Conservation (phyloP, 2,888 invertebrate genomes). For the Atherix ibis region DNA sequence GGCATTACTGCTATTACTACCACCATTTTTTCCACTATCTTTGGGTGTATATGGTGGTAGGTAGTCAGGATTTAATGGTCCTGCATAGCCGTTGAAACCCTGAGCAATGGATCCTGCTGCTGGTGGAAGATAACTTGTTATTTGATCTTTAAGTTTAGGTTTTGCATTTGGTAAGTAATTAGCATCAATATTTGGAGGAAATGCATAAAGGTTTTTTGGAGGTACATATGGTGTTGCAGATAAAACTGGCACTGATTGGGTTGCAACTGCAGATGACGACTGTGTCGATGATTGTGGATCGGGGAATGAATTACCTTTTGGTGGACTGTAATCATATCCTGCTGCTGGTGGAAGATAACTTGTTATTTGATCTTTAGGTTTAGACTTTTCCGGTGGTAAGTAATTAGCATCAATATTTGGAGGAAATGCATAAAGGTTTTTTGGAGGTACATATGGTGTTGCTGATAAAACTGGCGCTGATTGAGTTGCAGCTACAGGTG, state of each 20-base stretch:
- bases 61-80: conserved; percentile 17
- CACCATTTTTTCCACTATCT: conserved; percentile 2
- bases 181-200: conserved; percentile 26
- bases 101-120: conserved; percentile 20
- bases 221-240: conserved; percentile 1
- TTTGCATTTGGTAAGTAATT: conserved; percentile 24
- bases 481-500: not conserved
- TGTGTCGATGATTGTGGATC: not conserved
- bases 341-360: conserved; percentile 28
- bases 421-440: conserved; percentile 27
- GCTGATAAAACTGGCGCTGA: not conserved
- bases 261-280: not conserved
- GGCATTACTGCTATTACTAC: conserved; percentile 3
- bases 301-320: not conserved
- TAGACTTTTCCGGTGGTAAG: conserved; percentile 19
- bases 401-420: conserved; percentile 26
- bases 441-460: conserved; percentile 11
- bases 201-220: conserved; percentile 23
- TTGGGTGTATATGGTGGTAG: conserved; percentile 11
- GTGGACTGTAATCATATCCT: conserved; percentile 14
- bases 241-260: not conserved
- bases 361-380: conserved; percentile 18
- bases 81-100: conserved; percentile 15
- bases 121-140: conserved; percentile 26
- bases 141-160: conserved; percentile 17